A percentile compares a stretch with the other conserved stretches of the same genome.
Evolutionary conservation across 2,888 invertebrate genomes (phyloP).

Genomic region (Agrenia bidenticulata): DNA sequence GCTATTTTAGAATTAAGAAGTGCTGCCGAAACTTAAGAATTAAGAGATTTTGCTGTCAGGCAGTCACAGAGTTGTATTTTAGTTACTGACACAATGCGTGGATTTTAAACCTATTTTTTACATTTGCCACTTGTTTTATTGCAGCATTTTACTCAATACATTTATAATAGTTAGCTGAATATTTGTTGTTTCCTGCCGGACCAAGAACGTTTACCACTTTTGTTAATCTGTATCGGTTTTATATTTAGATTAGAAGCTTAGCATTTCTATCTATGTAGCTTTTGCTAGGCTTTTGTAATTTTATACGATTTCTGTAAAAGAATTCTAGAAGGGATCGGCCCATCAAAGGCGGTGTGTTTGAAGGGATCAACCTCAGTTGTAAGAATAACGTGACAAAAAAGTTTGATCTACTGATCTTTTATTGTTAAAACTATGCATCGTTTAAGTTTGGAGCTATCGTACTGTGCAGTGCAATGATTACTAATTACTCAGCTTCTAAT

Average conservation of each 20-base stretch:
- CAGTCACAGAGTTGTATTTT: slow-evolving; percentile 39
- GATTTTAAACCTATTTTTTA: slow-evolving; percentile 29
- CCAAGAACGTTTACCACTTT: slow-evolving; percentile 13
- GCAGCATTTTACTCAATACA: slow-evolving; percentile 3
- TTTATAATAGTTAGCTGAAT: background rate
- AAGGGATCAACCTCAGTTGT: slow-evolving; percentile 4
- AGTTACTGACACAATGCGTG: slow-evolving; percentile 27
- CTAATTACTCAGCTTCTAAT: slow-evolving; percentile 4
- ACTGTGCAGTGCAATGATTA: slow-evolving; percentile 21
- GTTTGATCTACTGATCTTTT: background rate
- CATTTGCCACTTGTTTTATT: slow-evolving; percentile 38
- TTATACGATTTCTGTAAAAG: slow-evolving; percentile 39
- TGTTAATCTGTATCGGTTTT: slow-evolving; percentile 7
- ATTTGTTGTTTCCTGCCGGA: slow-evolving; percentile 20
- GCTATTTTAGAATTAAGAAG: slow-evolving; percentile 35
- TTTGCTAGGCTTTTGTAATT: slow-evolving; percentile 50
- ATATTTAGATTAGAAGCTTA: slow-evolving; percentile 11
- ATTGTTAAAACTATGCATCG: background rate
- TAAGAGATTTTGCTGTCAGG: slow-evolving; percentile 24
- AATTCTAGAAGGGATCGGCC: slow-evolving; percentile 6
- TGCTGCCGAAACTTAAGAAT: slow-evolving; percentile 22
- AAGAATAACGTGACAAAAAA: slow-evolving; percentile 2
- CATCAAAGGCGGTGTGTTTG: background rate
- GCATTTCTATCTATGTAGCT: slow-evolving; percentile 38
- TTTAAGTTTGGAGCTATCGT: slow-evolving; percentile 1